Conservation (phyloP, 2,113 vertebrate species). For the Spilogale gracilis region DNA sequence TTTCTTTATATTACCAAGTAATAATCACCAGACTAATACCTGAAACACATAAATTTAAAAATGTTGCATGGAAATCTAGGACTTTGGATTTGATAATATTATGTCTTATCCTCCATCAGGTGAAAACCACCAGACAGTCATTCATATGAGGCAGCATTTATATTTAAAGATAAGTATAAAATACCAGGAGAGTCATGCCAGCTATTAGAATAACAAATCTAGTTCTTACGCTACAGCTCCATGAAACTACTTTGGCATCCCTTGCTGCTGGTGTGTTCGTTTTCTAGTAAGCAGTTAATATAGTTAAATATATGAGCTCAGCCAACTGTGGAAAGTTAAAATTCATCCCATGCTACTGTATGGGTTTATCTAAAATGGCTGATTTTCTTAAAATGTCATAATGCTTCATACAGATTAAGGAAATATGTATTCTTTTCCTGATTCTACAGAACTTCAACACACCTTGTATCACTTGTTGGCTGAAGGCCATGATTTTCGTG, state of each 20-base stretch:
- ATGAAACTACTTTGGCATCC: neutral
- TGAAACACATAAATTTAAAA: slow-evolving; percentile 62
- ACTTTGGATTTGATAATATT: slow-evolving; percentile 53
- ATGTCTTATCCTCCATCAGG: slow-evolving; percentile 8
- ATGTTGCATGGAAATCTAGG: slow-evolving; percentile 49
- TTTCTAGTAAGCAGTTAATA: slow-evolving; percentile 46
- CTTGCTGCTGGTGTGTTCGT: slow-evolving; percentile 41
- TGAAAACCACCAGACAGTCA: slow-evolving; percentile 72
- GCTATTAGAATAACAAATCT: slow-evolving; percentile 52
- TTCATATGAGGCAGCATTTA: slow-evolving; percentile 77
- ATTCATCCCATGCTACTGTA: slow-evolving; percentile 2
- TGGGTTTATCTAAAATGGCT: slow-evolving; percentile 67
- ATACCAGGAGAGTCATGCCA: slow-evolving; percentile 56
- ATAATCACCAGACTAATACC: slow-evolving; percentile 42
- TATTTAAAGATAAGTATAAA: slow-evolving; percentile 62
- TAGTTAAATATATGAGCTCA: slow-evolving; percentile 12
- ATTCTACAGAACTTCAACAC: slow-evolving; percentile 3
- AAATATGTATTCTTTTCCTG: neutral
- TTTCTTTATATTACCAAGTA: slow-evolving; percentile 68
- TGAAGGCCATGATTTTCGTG: slow-evolving; percentile 52
- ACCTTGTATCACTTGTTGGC: slow-evolving; percentile 76
- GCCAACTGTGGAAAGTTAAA: slow-evolving; percentile 37
- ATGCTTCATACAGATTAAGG: neutral
- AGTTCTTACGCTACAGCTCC: neutral
- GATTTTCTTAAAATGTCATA: slow-evolving; percentile 60